phyloP scores from a whole-genome alignment of 2,797 vertebrate genomes.

The Rhyacichthys aspro region DNA sequence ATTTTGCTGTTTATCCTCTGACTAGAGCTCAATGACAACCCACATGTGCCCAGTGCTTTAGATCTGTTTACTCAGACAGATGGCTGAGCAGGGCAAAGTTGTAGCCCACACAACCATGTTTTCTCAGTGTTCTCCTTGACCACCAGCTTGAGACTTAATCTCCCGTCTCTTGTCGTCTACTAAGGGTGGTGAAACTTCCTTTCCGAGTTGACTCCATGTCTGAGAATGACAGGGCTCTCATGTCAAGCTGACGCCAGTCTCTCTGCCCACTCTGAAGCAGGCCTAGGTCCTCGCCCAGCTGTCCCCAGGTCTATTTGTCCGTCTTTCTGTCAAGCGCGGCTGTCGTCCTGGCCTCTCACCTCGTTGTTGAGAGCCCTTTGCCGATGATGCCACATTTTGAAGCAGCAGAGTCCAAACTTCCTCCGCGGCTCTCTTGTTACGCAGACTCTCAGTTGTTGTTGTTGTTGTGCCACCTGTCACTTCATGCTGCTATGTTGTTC shows the following conservation, averaged over 20 bases:
- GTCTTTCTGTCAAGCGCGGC: slow-evolving; percentile 60
- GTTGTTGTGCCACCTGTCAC: neutral
- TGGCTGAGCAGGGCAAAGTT: slow-evolving; percentile 54
- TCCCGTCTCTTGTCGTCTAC: slow-evolving; percentile 16
- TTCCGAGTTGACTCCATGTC: slow-evolving; percentile 20
- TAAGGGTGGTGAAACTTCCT: slow-evolving; percentile 25
- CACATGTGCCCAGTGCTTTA: slow-evolving; percentile 44
- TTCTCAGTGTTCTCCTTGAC: slow-evolving; percentile 33
- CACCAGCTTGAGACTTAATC: slow-evolving; percentile 44
- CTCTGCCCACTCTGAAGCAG: slow-evolving; percentile 57
- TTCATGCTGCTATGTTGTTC: neutral
- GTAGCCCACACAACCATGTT: slow-evolving; percentile 27
- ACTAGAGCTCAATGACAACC: slow-evolving; percentile 58
- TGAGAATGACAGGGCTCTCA: slow-evolving; percentile 66
- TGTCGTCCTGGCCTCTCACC: slow-evolving; percentile 61
- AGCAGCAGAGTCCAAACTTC: slow-evolving; percentile 31
- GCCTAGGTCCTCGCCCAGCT: slow-evolving; percentile 58
- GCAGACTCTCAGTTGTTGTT: neutral
- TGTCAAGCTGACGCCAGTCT: slow-evolving; percentile 64
- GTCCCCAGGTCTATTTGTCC: slow-evolving; percentile 55
- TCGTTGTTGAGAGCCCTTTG: slow-evolving; percentile 49
- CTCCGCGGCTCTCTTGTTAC: slow-evolving; percentile 10
- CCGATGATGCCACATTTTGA: slow-evolving; percentile 36
- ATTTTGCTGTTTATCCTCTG: slow-evolving; percentile 60
- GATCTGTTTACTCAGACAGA: slow-evolving; percentile 69